Evolutionary conservation across 2,888 invertebrate genomes (phyloP).

Genomic region (Ctenicera cuprea): DNA sequence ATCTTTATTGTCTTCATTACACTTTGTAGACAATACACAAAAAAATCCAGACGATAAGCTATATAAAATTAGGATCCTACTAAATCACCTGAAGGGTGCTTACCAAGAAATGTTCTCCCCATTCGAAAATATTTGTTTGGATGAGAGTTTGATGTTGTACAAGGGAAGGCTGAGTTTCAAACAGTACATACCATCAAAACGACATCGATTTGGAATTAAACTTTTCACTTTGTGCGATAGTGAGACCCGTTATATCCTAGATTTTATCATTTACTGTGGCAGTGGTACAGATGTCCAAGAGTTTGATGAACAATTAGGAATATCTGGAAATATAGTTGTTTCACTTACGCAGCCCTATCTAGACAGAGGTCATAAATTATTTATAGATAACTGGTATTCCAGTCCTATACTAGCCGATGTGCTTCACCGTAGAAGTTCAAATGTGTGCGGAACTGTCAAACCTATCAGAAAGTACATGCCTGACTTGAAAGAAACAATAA

Average conservation of each 20-base stretch:
- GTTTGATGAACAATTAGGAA: not conserved
- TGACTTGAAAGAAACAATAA: not conserved
- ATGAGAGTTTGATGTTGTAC: conserved; percentile 53
- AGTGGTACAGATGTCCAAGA: conserved; percentile 28
- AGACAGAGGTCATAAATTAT: not conserved
- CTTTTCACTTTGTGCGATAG: conserved; percentile 59
- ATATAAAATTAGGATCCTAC: not conserved
- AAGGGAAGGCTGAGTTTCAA: conserved; percentile 53
- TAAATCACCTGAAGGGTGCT: conserved; percentile 10
- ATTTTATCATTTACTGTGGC: conserved; percentile 58
- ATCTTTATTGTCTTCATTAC: not conserved
- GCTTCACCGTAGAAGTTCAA: not conserved
- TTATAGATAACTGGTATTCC: not conserved
- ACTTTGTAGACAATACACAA: not conserved
- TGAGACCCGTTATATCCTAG: conserved; percentile 57
- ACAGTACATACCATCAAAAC: conserved; percentile 54
- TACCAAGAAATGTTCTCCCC: conserved; percentile 44
- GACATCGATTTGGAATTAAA: conserved; percentile 56
- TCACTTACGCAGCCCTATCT: not conserved
- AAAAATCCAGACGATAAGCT: not conserved
- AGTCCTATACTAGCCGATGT: not conserved
- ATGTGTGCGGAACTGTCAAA: conserved; percentile 3
- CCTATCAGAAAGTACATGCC: not conserved
- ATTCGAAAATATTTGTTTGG: conserved; percentile 54
- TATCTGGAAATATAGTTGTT: not conserved